Conservation (phyloP, 1,140 invertebrate species). For the Diabrotica undecimpunctata region DNA sequence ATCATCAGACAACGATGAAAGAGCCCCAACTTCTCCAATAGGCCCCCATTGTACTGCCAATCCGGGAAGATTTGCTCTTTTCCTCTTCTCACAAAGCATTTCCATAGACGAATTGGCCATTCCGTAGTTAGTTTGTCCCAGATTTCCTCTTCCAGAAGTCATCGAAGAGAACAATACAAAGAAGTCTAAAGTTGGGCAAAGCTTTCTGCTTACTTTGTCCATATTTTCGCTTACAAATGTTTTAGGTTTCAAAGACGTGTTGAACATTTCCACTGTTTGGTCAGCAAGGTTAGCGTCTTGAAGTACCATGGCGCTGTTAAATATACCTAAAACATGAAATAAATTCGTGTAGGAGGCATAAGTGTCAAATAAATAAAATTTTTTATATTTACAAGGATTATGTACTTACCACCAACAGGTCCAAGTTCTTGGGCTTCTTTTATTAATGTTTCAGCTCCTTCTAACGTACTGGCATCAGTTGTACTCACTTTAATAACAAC, state of each 20-base stretch:
- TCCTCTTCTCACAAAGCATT: slow-evolving; percentile 61
- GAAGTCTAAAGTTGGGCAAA: slow-evolving; percentile 50
- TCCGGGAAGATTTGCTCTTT: slow-evolving; percentile 57
- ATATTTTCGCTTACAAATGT: slow-evolving; percentile 48
- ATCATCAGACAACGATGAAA: not conserved
- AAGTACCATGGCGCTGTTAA: slow-evolving; percentile 70
- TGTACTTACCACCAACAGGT: slow-evolving; percentile 69
- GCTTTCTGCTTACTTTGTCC: slow-evolving; percentile 51
- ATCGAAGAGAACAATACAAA: slow-evolving; percentile 85
- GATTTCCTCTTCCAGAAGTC: slow-evolving; percentile 82
- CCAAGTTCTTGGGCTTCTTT: slow-evolving; percentile 64
- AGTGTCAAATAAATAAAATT: too few species aligned
- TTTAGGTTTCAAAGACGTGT: slow-evolving; percentile 51
- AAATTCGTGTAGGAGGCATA: too few species aligned
- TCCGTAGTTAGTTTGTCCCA: slow-evolving; percentile 86
- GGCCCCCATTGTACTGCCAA: slow-evolving; percentile 70
- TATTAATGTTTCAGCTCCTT: slow-evolving; percentile 69
- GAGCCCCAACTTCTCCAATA: slow-evolving; percentile 63
- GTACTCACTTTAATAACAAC: slow-evolving; percentile 64
- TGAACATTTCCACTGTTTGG: slow-evolving; percentile 52
- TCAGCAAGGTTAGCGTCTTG: slow-evolving; percentile 53
- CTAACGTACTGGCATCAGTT: slow-evolving; percentile 58
- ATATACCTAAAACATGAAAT: slow-evolving; percentile 53
- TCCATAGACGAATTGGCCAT: slow-evolving; percentile 72
- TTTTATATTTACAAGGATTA: too few species aligned